Conservation (phyloP, 92 coral and sea anemone genomes). For the Hydrozoanthus gracilis region DNA sequence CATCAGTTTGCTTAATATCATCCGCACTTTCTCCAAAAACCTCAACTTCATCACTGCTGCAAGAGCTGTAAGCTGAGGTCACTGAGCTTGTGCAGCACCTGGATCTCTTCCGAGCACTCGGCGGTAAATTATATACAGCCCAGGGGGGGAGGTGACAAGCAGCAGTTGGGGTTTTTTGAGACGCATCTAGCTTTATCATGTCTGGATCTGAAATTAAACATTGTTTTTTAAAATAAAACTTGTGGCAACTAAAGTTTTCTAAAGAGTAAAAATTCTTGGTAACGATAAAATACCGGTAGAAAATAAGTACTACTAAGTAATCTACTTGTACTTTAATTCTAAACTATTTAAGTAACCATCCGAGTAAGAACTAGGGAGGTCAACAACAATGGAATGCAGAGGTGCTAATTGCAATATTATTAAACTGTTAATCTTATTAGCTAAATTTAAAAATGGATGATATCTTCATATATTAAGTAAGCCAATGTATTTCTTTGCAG, state of each 20-base stretch:
- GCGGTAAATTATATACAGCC: constrained; percentile 28
- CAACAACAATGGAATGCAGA: too few species aligned
- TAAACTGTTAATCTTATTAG: too few species aligned
- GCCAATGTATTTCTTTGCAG: too few species aligned
- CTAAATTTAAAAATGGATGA: too few species aligned
- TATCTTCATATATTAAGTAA: too few species aligned
- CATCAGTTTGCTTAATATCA: constrained; percentile 5
- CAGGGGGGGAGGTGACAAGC: constrained; percentile 50
- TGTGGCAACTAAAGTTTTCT: background rate
- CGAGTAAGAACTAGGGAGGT: too few species aligned
- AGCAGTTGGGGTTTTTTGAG: constrained; percentile 17
- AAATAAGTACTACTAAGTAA: too few species aligned
- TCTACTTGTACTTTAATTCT: too few species aligned
- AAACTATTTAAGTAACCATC: too few species aligned
- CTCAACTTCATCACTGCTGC: constrained; percentile 70
- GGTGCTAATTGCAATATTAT: too few species aligned
- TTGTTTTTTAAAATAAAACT: background rate
- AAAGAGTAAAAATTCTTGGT: background rate
- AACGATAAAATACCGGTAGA: background rate
- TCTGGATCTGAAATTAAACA: constrained; percentile 46
- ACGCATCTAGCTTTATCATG: constrained; percentile 31
- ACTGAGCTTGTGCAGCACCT: constrained; percentile 55
- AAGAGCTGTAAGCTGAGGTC: constrained; percentile 68
- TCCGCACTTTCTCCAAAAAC: constrained; percentile 54
- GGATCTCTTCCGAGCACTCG: background rate